A percentile compares a stretch with the other conserved stretches of the same genome.
Conservation (phyloP, 2,888 invertebrate species). For the Aphodius granarius region DNA sequence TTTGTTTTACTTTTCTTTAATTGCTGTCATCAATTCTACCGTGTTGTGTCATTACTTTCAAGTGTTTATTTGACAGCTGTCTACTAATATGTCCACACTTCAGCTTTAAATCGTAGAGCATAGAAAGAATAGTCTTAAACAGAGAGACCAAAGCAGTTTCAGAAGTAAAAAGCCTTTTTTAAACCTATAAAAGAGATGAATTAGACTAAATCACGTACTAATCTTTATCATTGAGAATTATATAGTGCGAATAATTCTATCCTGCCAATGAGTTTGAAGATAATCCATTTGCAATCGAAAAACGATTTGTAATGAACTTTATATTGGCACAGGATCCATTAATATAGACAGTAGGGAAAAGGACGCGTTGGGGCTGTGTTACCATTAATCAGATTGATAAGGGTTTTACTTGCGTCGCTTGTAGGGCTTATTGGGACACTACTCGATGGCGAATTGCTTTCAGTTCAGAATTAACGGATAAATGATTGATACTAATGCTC, state of each 20-base stretch:
- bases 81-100: background rate
- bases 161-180: too few species aligned
- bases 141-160: too few species aligned
- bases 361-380: background rate
- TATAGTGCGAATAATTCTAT: background rate
- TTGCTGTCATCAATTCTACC: background rate
- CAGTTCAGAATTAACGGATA: background rate
- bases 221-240: too few species aligned
- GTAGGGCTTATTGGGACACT: background rate
- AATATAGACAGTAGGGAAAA: background rate
- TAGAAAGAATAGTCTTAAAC: background rate
- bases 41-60: background rate
- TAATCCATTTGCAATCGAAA: background rate
- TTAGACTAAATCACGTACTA: too few species aligned
- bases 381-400: conserved; percentile 14
- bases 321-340: background rate
- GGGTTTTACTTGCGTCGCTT: conserved; percentile 2
- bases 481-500: background rate
- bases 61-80: background rate
- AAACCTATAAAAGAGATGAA: too few species aligned
- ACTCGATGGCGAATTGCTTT: background rate
- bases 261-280: background rate
- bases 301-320: background rate
- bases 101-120: background rate
- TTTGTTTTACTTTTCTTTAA: background rate